phyloP scores from a whole-genome alignment of 2,797 vertebrate species.

The Aldrovandia affinis region DNA sequence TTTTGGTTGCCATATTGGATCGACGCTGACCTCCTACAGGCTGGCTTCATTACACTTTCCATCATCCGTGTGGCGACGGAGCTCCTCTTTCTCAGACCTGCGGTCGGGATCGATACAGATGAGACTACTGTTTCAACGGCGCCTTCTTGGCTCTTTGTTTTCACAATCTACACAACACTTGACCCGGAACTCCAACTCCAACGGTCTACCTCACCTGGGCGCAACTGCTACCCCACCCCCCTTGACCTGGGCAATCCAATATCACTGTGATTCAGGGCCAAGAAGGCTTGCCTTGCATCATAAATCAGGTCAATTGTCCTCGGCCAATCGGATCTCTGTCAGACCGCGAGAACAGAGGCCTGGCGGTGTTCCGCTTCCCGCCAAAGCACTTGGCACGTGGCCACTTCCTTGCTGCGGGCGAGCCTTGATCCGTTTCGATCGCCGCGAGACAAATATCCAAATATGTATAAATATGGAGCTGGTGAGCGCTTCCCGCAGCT shows the following conservation, averaged over 20 bases:
- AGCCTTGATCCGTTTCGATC: neutral
- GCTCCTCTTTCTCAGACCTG: neutral
- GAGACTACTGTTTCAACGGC: neutral
- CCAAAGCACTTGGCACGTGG: neutral
- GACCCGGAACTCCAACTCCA: neutral
- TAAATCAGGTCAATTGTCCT: neutral
- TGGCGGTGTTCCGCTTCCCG: neutral
- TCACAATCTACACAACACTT: neutral
- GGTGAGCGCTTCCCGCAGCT: neutral
- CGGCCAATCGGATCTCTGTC: neutral
- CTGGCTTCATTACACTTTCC: neutral
- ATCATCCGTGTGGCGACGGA: neutral
- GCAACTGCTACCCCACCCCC: neutral
- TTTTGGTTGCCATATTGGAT: neutral
- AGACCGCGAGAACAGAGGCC: neutral
- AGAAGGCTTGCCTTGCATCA: neutral
- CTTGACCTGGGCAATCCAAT: neutral
- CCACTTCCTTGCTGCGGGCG: neutral
- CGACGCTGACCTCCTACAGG: slow-evolving; percentile 3
- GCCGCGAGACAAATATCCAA: neutral
- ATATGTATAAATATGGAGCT: neutral
- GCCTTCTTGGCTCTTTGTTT: neutral
- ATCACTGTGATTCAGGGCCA: neutral
- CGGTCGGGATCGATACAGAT: neutral
- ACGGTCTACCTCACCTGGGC: neutral